These are phyloP conservation scores for Oryzaephilus surinamensis DNA, from an alignment of 1,140 invertebrate species.

Conservation along the genomic window DNA sequence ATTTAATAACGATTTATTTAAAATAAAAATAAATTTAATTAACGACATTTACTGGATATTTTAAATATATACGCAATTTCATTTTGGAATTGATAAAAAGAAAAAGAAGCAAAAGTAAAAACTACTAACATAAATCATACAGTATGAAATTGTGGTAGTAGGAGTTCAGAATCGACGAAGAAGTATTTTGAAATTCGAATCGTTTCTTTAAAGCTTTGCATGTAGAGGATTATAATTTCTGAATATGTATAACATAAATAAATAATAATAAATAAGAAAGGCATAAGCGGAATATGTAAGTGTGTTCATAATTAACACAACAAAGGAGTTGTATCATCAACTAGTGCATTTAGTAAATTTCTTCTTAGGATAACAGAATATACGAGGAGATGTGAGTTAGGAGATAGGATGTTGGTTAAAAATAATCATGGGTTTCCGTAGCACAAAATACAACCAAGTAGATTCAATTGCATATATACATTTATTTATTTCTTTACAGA, in stretches of 20 bases:
- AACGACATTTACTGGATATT: too few relatives aligned
- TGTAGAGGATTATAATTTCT: too few relatives aligned
- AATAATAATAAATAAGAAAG: too few relatives aligned
- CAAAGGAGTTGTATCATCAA: constrained; percentile 27
- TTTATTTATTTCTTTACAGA: constrained; percentile 44
- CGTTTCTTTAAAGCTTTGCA: too few relatives aligned
- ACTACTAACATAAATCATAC: constrained; percentile 32
- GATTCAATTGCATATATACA: too few relatives aligned
- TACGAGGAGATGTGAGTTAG: neutral
- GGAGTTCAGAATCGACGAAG: constrained; percentile 14
- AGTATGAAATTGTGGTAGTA: constrained; percentile 20
- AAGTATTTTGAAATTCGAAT: neutral
- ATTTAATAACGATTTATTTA: too few relatives aligned
- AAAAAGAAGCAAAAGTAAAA: too few relatives aligned
- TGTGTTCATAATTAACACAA: constrained; percentile 18
- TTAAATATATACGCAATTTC: too few relatives aligned
- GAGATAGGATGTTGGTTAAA: neutral
- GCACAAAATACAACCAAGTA: neutral
- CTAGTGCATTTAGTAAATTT: constrained; percentile 28
- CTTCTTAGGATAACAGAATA: constrained; percentile 16
- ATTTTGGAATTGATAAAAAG: too few relatives aligned
- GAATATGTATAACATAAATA: too few relatives aligned
- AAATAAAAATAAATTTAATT: too few relatives aligned
- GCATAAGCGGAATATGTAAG: too few relatives aligned
- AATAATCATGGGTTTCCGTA: neutral